A percentile compares a stretch with the other conserved stretches of the same genome.
These are phyloP conservation scores for Gerosis bhagava DNA, from an alignment of 2,888 invertebrate genomes.

Conservation along the genomic window DNA sequence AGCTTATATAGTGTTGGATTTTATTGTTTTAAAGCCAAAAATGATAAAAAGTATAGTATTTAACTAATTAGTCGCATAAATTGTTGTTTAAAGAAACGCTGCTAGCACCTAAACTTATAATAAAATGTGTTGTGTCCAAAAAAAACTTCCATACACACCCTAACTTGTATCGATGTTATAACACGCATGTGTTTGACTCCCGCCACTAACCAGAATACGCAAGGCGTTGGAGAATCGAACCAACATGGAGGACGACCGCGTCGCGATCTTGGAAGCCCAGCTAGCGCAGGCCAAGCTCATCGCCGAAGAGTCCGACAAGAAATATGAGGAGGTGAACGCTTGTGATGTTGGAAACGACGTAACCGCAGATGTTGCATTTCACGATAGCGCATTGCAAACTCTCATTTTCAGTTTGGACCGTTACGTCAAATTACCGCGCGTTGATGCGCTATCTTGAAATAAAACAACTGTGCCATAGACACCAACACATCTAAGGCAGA, in stretches of 20 bases:
- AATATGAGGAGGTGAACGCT: slow-evolving; percentile 98
- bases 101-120: not conserved
- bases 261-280: slow-evolving; percentile 98
- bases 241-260: slow-evolving; percentile 99
- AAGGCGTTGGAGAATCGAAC: slow-evolving; percentile 99
- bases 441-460: too few relatives aligned
- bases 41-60: too few relatives aligned
- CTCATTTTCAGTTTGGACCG: too few relatives aligned
- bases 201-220: slow-evolving; percentile 92
- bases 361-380: slow-evolving; percentile 24
- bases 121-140: slow-evolving; percentile 18
- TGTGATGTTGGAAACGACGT: slow-evolving; percentile 21
- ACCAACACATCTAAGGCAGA: too few relatives aligned
- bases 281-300: slow-evolving; percentile 99
- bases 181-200: slow-evolving; percentile 81
- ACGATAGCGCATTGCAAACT: too few relatives aligned
- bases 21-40: too few relatives aligned
- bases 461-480: too few relatives aligned
- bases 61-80: too few relatives aligned
- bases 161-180: slow-evolving; percentile 63
- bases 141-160: slow-evolving; percentile 32
- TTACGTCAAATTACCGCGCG: too few relatives aligned
- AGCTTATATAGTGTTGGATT: too few relatives aligned
- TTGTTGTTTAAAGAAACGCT: slow-evolving; percentile 1
- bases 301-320: slow-evolving; percentile 99